phyloP scores from a whole-genome alignment of 2,888 invertebrate genomes.

The Vannuccia rotundouncinata region DNA sequence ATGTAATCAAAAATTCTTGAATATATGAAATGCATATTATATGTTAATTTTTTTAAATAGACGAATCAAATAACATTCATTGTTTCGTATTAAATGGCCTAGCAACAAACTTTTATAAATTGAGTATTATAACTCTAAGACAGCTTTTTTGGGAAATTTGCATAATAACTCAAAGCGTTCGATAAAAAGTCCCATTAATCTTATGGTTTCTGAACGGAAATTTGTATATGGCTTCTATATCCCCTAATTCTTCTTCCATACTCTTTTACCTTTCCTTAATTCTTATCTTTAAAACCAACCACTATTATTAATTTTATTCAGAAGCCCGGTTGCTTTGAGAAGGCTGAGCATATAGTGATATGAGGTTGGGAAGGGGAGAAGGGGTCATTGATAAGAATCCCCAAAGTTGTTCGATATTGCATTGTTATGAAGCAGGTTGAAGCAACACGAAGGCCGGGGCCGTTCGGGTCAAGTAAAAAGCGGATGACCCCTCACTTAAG shows the following conservation, averaged over 20 bases:
- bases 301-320: neutral
- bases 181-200: neutral
- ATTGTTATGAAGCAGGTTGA: neutral
- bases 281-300: neutral
- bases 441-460: neutral
- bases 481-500: neutral
- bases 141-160: neutral
- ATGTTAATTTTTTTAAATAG: neutral
- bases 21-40: no score
- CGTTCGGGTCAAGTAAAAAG: neutral
- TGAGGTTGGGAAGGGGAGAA: neutral
- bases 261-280: neutral
- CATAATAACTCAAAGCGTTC: neutral
- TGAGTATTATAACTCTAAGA: neutral
- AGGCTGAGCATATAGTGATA: no score
- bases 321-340: no score
- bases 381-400: neutral
- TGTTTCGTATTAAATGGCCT: neutral
- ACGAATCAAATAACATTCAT: neutral
- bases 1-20: no score
- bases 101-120: neutral
- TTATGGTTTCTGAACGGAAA: neutral
- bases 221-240: neutral
- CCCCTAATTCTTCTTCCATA: no score
- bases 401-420: neutral